Evolutionary conservation across 2,888 invertebrate genomes (phyloP).

Genomic region (Chloroclysta siterata): DNA sequence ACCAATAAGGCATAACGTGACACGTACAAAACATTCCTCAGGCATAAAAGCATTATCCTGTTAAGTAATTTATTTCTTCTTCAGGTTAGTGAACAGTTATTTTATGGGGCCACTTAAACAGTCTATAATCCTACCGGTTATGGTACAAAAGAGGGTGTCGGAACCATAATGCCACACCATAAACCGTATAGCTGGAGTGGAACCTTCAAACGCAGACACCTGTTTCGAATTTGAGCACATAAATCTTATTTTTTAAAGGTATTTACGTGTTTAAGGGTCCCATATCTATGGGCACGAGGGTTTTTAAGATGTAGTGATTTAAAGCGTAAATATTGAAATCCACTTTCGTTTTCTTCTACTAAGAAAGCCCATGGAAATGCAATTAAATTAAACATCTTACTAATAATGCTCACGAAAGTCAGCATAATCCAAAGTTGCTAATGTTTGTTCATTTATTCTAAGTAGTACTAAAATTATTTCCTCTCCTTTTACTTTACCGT

Average conservation of each 20-base stretch:
- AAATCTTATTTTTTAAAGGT: conserved; percentile 66
- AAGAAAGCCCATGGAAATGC: background rate
- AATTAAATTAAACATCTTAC: background rate
- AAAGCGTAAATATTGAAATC: conserved; percentile 48
- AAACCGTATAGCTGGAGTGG: conserved; percentile 71
- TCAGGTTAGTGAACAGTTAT: conserved; percentile 78
- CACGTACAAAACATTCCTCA: conserved; percentile 80
- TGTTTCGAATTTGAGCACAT: conserved; percentile 64
- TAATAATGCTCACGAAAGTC: background rate
- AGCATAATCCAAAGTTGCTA: background rate
- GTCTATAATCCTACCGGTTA: conserved; percentile 79
- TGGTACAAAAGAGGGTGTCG: conserved; percentile 75
- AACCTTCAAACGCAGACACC: conserved; percentile 65
- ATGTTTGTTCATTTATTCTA: conserved; percentile 3
- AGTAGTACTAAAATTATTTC: conserved; percentile 1
- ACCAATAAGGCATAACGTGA: conserved; percentile 79
- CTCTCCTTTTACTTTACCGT: conserved; percentile 14
- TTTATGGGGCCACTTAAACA: conserved; percentile 81
- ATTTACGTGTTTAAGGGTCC: conserved; percentile 49
- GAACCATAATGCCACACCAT: conserved; percentile 72
- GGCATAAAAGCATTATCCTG: conserved; percentile 83
- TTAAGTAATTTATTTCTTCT: conserved; percentile 84
- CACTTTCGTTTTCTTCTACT: conserved; percentile 33
- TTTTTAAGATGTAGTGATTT: conserved; percentile 50
- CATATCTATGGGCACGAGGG: conserved; percentile 46